Percentiles rank a stretch among this genome's conserved stretches.
phyloP scores from a whole-genome alignment of 2,113 vertebrate species.

The Nerophis lumbriciformis region DNA sequence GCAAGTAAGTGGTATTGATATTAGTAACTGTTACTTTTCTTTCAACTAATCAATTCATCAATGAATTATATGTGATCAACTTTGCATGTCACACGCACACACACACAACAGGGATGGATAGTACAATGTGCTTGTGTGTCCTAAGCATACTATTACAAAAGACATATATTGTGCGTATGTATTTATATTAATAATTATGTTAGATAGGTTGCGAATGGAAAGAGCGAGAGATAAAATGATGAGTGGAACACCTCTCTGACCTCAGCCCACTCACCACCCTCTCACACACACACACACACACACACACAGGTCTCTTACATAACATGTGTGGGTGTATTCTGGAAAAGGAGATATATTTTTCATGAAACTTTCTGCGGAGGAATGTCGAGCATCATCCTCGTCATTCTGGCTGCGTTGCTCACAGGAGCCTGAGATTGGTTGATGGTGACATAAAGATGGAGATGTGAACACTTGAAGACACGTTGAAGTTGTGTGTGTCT shows the following conservation, averaged over 20 bases:
- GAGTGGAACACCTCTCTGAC: constrained; percentile 3
- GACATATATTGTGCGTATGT: too few species aligned
- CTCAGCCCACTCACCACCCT: constrained; percentile 19
- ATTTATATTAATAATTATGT: too few species aligned
- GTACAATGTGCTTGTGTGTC: too few species aligned
- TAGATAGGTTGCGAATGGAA: too few species aligned
- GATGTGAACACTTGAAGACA: too few species aligned
- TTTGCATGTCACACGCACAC: neutral
- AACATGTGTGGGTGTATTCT: constrained; percentile 51
- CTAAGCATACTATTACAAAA: too few species aligned
- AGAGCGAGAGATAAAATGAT: neutral
- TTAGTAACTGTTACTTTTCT: too few species aligned
- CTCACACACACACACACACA: constrained; percentile 35
- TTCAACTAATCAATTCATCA: too few species aligned
- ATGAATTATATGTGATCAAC: too few species aligned
- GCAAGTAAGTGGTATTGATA: constrained; percentile 52
- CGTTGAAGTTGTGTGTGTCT: neutral
- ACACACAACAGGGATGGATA: neutral
- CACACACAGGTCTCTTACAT: constrained; percentile 58
- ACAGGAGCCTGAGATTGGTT: neutral
- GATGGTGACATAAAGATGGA: too few species aligned
- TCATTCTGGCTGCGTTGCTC: neutral
- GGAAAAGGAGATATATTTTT: constrained; percentile 31
- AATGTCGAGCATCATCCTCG: too few species aligned
- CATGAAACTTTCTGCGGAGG: constrained; percentile 8